Conservation (phyloP, 1,140 invertebrate species). For the Hestina assimilis region DNA sequence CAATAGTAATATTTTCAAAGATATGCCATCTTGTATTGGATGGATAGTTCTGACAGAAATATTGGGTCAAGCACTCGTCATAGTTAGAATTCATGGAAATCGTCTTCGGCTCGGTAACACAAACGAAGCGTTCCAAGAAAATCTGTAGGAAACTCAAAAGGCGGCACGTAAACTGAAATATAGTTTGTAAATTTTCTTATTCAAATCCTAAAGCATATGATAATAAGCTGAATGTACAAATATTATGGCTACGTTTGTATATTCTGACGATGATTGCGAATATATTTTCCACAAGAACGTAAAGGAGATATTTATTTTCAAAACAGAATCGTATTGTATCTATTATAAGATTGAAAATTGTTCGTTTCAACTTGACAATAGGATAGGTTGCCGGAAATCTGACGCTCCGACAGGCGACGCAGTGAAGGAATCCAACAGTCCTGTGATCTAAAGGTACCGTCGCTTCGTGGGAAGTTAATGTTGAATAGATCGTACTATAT, state of each 20-base stretch:
- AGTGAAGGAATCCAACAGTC: constrained; percentile 35
- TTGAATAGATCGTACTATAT: constrained; percentile 17
- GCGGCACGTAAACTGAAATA: constrained; percentile 33
- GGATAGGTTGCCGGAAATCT: constrained; percentile 37
- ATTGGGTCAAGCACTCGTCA: constrained; percentile 15
- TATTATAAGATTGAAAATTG: constrained; percentile 18
- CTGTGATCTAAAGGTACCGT: constrained; percentile 23
- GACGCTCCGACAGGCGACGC: constrained; percentile 28
- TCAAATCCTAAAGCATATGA: constrained; percentile 43
- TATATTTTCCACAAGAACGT: constrained; percentile 19
- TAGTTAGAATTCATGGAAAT: constrained; percentile 12
- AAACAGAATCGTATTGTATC: constrained; percentile 16
- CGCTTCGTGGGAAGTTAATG: constrained; percentile 27
- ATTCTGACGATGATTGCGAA: constrained; percentile 28
- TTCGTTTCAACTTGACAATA: constrained; percentile 28
- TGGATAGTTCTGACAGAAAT: constrained; percentile 2
- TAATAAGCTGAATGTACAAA: constrained; percentile 37
- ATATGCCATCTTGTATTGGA: no score
- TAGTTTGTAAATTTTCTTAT: constrained; percentile 36
- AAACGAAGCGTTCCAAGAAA: constrained; percentile 7
- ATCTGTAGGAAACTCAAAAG: constrained; percentile 25
- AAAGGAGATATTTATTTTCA: not conserved
- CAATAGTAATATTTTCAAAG: not conserved
- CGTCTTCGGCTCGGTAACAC: not conserved
- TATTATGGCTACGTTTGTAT: constrained; percentile 26